These are phyloP conservation scores for Patella caerulea DNA, from an alignment of 2,888 invertebrate genomes.

Conservation along the genomic window DNA sequence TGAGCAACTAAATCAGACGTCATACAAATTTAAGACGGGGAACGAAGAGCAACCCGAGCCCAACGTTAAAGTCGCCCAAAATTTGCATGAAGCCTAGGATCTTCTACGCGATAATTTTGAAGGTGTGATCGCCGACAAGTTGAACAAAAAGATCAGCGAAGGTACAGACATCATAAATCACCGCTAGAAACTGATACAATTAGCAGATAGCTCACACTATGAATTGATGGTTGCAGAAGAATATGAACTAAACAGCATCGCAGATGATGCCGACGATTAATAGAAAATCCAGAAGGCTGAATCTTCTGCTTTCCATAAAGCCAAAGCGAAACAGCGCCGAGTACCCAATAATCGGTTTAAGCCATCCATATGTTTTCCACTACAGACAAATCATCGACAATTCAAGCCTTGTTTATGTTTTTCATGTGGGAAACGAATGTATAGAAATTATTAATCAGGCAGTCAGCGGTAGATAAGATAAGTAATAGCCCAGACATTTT, in stretches of 20 bases:
- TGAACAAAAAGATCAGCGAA: not conserved
- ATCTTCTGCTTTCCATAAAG: not conserved
- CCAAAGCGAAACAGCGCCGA: not conserved
- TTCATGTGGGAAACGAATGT: constrained; percentile 5
- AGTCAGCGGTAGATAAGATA: not conserved
- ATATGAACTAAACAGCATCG: constrained; percentile 15
- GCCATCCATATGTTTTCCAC: no score
- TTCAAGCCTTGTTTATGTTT: constrained; percentile 8
- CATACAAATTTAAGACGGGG: constrained; percentile 21
- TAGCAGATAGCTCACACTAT: constrained; percentile 13
- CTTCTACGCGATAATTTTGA: not conserved
- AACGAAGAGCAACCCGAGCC: constrained; percentile 21
- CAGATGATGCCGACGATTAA: constrained; percentile 21
- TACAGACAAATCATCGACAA: not conserved
- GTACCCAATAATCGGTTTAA: no score
- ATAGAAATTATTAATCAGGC: not conserved
- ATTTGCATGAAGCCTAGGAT: constrained; percentile 17
- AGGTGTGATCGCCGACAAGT: not conserved
- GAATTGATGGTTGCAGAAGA: constrained; percentile 11
- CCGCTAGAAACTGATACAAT: not conserved
- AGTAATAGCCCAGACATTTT: not conserved
- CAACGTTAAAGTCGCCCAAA: constrained; percentile 13
- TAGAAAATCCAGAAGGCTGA: constrained; percentile 14
- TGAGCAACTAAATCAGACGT: constrained; percentile 13
- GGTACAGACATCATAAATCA: not conserved